Evolutionary conservation across 2,888 invertebrate genomes (phyloP).

Genomic region (Plebejus melissa): DNA sequence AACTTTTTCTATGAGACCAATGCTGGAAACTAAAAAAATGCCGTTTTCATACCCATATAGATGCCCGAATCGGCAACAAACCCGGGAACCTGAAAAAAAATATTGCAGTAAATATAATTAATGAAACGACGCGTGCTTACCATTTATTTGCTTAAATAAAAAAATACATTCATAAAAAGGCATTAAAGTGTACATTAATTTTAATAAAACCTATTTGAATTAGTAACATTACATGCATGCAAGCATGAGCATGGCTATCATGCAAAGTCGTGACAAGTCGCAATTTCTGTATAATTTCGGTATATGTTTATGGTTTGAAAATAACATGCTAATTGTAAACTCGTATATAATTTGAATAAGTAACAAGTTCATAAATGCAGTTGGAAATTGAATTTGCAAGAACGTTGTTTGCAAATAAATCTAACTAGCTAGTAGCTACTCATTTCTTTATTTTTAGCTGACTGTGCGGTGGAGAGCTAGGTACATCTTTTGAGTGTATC

Average conservation of each 20-base stretch:
- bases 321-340: slow-evolving; percentile 22
- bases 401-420: not conserved
- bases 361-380: slow-evolving; percentile 1
- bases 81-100: not conserved
- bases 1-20: no score
- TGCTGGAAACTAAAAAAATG: no score
- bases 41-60: no score
- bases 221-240: slow-evolving; percentile 17
- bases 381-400: not conserved
- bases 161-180: not conserved
- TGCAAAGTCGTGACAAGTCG: slow-evolving; percentile 33
- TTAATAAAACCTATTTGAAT: not conserved
- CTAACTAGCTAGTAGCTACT: no score
- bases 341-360: not conserved
- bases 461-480: not conserved
- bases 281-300: slow-evolving; percentile 32
- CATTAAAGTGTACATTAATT: slow-evolving; percentile 5
- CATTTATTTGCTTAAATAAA: not conserved
- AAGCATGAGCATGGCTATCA: not conserved
- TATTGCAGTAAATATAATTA: not conserved
- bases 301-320: slow-evolving; percentile 23
- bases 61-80: no score
- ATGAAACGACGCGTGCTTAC: not conserved
- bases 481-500: no score
- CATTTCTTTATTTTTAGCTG: not conserved